phyloP scores from a whole-genome alignment of 2,797 vertebrate species.

The Molossus molossus region DNA sequence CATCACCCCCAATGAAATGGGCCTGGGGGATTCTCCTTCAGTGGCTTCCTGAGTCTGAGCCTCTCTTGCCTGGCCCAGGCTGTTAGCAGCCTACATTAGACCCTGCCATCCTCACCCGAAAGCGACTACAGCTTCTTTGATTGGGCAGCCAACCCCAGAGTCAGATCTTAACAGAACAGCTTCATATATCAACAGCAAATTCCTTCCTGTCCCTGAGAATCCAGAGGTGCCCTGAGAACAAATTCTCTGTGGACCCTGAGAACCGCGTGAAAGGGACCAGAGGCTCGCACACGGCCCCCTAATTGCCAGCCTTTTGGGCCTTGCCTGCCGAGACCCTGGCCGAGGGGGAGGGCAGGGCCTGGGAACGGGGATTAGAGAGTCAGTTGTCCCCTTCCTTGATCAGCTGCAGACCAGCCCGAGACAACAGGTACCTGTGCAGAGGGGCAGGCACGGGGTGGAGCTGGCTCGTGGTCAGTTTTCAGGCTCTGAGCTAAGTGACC shows the following conservation, averaged over 20 bases:
- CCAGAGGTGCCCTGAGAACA: neutral
- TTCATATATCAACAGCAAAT: neutral
- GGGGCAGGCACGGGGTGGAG: neutral
- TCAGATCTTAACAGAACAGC: neutral
- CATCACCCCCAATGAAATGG: neutral
- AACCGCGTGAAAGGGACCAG: neutral
- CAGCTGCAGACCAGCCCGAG: neutral
- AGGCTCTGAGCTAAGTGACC: neutral
- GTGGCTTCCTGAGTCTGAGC: neutral
- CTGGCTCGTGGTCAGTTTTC: neutral
- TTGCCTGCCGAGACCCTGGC: neutral
- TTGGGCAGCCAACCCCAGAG: neutral
- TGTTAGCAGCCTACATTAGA: neutral
- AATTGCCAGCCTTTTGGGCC: neutral
- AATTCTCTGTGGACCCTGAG: neutral
- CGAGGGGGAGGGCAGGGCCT: neutral
- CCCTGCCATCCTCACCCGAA: neutral
- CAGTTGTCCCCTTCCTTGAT: neutral
- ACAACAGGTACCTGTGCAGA: neutral
- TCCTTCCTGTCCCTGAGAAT: neutral
- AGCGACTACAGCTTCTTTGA: neutral
- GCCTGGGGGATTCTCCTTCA: neutral
- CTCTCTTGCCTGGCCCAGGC: neutral
- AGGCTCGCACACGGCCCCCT: neutral
- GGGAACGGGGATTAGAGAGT: neutral